phyloP scores from a whole-genome alignment of 2,113 vertebrate species.

The Nematolebias whitei region DNA sequence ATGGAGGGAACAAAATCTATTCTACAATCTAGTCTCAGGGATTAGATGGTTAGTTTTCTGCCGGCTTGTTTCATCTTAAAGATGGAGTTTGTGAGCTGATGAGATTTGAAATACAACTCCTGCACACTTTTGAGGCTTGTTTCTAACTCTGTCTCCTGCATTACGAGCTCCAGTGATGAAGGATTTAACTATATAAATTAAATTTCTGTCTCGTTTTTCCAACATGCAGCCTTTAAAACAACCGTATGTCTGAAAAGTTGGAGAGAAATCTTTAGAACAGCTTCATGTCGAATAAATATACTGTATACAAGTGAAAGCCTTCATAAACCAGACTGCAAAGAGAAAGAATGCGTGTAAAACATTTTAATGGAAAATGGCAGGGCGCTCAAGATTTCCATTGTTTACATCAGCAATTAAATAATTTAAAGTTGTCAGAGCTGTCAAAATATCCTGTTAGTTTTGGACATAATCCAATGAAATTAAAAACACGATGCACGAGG shows the following conservation, averaged over 20 bases:
- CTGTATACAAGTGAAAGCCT: not conserved
- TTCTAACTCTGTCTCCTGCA: conserved; percentile 14
- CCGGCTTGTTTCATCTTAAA: no score
- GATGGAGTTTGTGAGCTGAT: not conserved
- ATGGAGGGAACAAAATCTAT: no score
- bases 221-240: conserved; percentile 29
- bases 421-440: no score
- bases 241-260: not conserved
- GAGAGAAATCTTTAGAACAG: not conserved
- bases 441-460: not conserved
- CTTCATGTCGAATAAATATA: not conserved
- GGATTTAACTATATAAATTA: conserved; percentile 7
- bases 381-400: no score
- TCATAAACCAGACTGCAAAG: not conserved
- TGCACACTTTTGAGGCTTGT: conserved; percentile 16
- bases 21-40: no score
- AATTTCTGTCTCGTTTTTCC: conserved; percentile 9
- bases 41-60: no score
- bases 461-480: not conserved
- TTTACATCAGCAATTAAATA: no score
- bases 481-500: not conserved
- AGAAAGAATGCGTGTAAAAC: no score
- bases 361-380: no score
- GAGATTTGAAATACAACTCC: conserved; percentile 48
- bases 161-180: conserved; percentile 7